Evolutionary conservation across 1,140 invertebrate species (phyloP), one percentile per base, ranked within the genome.

Genomic region (Ganaspis sp.): DNA sequence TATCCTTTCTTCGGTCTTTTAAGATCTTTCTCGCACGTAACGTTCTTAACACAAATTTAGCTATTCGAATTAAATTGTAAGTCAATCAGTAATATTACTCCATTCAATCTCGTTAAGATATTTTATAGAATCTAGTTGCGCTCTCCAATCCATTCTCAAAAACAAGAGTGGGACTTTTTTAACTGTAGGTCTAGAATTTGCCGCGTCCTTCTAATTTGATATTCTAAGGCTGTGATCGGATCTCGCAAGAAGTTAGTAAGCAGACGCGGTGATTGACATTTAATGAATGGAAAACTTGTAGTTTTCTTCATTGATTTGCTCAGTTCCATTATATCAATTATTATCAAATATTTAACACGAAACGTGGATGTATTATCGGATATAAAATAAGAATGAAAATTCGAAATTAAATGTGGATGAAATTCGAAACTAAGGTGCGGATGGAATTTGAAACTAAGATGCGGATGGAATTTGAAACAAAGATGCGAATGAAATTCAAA

Each of bases 1-100:
- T 86, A 87, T 84, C 85, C 70, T 49, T 70, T 40, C 9, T 21
- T 75, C 26, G 29, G 23, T 76, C 40, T 58, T 45, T 76, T 40
- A 81, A n/a, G 49, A 64, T 69, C 17, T 58, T 53, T 73, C 72
- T 37, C 26, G 45, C 72, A 37, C 21, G 38, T 58, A 42, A 70
- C 19, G 21, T 45, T 71, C 37, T 34, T 45, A 64, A 64, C 23
- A 29, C 23, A 34, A 64, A 15, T 29, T 12, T 29, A 64, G 58
- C 23, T 26, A 34, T n/a, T 12, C 58, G 26, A 64, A 64, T 64
- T n/a, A 64, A 64, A 64, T 64, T 29, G n/a, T n/a, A 42, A 23
- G 19, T 72, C 23, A 34, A 64, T 26, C 11, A 4, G 15, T 9
- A 64, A 64, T 34, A 64, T 34, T 29, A 29, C 23, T 64, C 58